Conservation (phyloP, 2,888 invertebrate species). For the Endomychus coccineus region DNA sequence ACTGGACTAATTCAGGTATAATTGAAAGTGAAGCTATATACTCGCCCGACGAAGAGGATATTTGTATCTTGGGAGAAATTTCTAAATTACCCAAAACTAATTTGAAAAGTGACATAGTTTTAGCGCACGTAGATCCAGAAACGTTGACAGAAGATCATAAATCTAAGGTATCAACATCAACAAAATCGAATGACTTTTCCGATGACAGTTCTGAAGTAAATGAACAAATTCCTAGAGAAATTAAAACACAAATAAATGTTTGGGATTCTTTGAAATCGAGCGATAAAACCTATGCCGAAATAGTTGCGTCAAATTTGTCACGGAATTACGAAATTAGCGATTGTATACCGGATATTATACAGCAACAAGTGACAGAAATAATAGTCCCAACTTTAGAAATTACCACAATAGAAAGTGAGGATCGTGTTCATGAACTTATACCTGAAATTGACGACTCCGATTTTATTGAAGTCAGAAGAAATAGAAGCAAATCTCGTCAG, state of each 20-base stretch:
- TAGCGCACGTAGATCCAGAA: too few relatives aligned
- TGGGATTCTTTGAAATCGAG: constrained; percentile 47
- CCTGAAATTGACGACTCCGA: constrained; percentile 25
- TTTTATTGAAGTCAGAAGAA: constrained; percentile 45
- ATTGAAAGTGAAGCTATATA: too few relatives aligned
- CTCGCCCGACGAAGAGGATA: too few relatives aligned
- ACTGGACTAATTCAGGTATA: too few relatives aligned
- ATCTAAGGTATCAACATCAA: constrained; percentile 11
- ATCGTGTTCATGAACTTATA: constrained; percentile 29
- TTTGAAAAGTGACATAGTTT: too few relatives aligned
- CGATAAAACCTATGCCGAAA: constrained; percentile 65
- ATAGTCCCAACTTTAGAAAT: constrained; percentile 23
- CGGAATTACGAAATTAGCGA: constrained; percentile 17
- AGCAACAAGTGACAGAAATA: constrained; percentile 23
- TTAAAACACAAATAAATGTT: constrained; percentile 37
- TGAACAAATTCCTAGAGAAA: constrained; percentile 9
- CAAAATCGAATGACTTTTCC: constrained; percentile 6
- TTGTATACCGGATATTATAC: constrained; percentile 18
- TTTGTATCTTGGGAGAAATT: too few relatives aligned
- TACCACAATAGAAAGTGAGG: constrained; percentile 32
- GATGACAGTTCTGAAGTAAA: constrained; percentile 11
- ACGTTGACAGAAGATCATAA: too few relatives aligned
- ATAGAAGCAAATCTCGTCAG: constrained; percentile 49
- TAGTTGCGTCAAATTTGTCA: constrained; percentile 48
- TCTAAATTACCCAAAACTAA: too few relatives aligned